Conservation (phyloP, 2,888 invertebrate species). For the Acrobeloides nanus region DNA sequence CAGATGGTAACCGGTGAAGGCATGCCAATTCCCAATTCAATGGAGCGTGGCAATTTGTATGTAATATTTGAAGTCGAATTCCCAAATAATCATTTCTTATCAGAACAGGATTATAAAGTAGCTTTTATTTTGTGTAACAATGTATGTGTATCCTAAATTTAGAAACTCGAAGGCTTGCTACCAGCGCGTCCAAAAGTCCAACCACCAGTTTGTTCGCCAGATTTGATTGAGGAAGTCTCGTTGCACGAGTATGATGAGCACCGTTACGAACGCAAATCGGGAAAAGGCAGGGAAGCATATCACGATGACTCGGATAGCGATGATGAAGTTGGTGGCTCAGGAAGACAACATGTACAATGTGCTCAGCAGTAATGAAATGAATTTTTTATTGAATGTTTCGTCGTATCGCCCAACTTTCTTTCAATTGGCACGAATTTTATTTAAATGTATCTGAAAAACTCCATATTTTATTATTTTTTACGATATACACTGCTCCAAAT, state of each 20-base stretch:
- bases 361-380: constrained; percentile 60
- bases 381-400: constrained; percentile 1
- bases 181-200: constrained; percentile 67
- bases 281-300: constrained; percentile 67
- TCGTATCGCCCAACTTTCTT: no score
- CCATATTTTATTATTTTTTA: no score
- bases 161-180: constrained; percentile 68
- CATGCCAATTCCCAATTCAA: constrained; percentile 65
- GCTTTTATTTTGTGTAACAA: constrained; percentile 6
- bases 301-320: constrained; percentile 64
- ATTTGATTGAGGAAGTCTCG: constrained; percentile 78
- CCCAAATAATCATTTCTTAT: constrained; percentile 73
- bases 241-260: constrained; percentile 57
- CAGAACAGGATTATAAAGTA: constrained; percentile 32
- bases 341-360: constrained; percentile 68
- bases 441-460: no score
- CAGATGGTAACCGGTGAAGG: constrained; percentile 76
- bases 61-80: constrained; percentile 78
- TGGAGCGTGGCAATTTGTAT: constrained; percentile 67
- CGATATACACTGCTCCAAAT: no score
- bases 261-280: constrained; percentile 46
- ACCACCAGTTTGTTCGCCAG: constrained; percentile 65
- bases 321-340: constrained; percentile 54
- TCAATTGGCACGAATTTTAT: no score
- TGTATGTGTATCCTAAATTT: constrained; percentile 52